Conservation (phyloP, 1,140 invertebrate genomes). For the Diorhabda elongata region DNA sequence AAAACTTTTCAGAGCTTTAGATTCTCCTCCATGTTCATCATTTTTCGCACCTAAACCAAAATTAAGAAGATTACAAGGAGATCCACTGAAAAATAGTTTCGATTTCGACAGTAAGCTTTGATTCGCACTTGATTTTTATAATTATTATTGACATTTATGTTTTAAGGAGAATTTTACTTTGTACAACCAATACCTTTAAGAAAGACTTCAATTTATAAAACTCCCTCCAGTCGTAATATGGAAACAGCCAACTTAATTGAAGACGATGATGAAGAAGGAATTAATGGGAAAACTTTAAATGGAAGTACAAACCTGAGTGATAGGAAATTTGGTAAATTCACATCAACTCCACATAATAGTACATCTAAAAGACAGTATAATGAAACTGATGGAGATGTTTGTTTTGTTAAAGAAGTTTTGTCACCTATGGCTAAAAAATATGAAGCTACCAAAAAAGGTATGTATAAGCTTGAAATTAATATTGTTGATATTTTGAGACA, state of each 20-base stretch:
- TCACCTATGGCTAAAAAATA: conserved; percentile 23
- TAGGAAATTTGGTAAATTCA: conserved; percentile 13
- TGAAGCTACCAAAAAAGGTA: conserved; percentile 18
- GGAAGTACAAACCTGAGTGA: conserved; percentile 3
- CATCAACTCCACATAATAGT: conserved; percentile 26
- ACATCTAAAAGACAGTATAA: neutral
- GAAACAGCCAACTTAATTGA: conserved; percentile 25
- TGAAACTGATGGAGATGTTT: conserved; percentile 30
- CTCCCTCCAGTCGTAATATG: conserved; percentile 15
- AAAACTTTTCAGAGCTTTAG: conserved; percentile 18
- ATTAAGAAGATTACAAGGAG: conserved; percentile 12
- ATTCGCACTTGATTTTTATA: neutral
- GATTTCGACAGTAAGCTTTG: conserved; percentile 13
- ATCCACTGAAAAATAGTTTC: conserved; percentile 3
- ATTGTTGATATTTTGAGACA: no score
- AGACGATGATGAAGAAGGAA: conserved; percentile 29
- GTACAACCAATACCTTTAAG: conserved; percentile 11
- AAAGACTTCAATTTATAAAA: conserved; percentile 7
- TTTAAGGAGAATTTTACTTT: conserved; percentile 10
- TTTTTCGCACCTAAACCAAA: conserved; percentile 13
- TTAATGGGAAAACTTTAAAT: conserved; percentile 19
- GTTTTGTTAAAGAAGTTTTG: conserved; percentile 29
- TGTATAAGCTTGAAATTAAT: no score
- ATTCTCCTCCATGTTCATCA: conserved; percentile 8
- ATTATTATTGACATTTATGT: neutral